Conservation (phyloP, 2,113 vertebrate genomes). For the Aix galericulata region DNA sequence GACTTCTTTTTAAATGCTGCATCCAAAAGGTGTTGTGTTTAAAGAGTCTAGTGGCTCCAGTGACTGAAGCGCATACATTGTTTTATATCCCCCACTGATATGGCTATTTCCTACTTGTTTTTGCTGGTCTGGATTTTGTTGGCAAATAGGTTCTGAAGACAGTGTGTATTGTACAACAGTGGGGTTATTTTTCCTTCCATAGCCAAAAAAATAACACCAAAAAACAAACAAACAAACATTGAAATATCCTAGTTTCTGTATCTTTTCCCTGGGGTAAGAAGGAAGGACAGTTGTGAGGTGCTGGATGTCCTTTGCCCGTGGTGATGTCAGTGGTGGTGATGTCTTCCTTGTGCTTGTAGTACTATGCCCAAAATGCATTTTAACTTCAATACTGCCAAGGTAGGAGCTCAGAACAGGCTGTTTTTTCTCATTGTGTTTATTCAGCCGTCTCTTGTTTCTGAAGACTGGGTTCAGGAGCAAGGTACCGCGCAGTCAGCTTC, state of each 20-base stretch:
- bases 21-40: neutral
- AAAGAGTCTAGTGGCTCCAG: neutral
- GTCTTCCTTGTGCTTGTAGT: accelerated
- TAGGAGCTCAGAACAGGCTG: neutral
- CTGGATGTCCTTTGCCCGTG: neutral
- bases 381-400: neutral
- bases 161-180: neutral
- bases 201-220: no score
- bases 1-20: neutral
- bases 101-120: neutral
- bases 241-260: neutral
- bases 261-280: neutral
- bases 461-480: slow-evolving; percentile 17
- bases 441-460: slow-evolving; percentile 51
- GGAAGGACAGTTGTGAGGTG: neutral
- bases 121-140: neutral
- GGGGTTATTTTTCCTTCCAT: neutral
- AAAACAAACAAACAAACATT: neutral
- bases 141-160: neutral
- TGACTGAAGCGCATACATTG: neutral
- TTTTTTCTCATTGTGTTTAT: slow-evolving; percentile 31
- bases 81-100: neutral
- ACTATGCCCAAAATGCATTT: neutral
- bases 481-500: slow-evolving; percentile 63
- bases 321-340: neutral